A percentile compares a stretch with the other conserved stretches of the same genome.
These are phyloP conservation scores for Brachystomella parvula DNA, from an alignment of 1,140 invertebrate genomes.

Conservation along the genomic window DNA sequence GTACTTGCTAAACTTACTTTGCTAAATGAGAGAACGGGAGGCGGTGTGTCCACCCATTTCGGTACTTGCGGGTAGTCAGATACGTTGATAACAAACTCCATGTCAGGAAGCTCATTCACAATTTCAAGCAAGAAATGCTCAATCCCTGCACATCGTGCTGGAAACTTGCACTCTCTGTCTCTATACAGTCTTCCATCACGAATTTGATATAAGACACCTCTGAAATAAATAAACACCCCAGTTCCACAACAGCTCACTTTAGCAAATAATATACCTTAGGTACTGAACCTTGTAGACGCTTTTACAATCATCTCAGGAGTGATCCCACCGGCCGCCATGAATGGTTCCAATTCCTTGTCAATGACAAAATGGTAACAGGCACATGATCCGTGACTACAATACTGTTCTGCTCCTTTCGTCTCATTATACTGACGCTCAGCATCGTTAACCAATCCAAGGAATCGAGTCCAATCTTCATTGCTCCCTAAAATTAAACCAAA, in stretches of 20 bases:
- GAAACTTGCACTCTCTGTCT: slow-evolving; percentile 80
- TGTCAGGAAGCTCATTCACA: slow-evolving; percentile 55
- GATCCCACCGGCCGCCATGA: neutral
- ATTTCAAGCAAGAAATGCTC: slow-evolving; percentile 72
- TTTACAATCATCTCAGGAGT: neutral
- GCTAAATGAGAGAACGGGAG: slow-evolving; percentile 88
- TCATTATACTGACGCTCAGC: neutral
- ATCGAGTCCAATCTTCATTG: neutral
- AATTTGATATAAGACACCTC: slow-evolving; percentile 77
- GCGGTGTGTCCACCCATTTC: slow-evolving; percentile 51
- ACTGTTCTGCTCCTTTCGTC: neutral
- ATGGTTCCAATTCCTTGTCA: neutral
- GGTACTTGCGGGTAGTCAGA: slow-evolving; percentile 85
- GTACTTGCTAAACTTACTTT: slow-evolving; percentile 57
- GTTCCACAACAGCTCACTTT: neutral
- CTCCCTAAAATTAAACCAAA: too few relatives aligned
- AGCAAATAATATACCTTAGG: too few relatives aligned
- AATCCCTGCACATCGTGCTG: slow-evolving; percentile 76
- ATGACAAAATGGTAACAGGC: neutral
- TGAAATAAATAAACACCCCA: slow-evolving; percentile 40
- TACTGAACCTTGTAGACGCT: neutral
- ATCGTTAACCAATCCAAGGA: neutral
- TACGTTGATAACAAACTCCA: slow-evolving; percentile 82
- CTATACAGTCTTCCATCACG: slow-evolving; percentile 71
- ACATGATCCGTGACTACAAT: neutral